phyloP scores from a whole-genome alignment of 2,113 vertebrate species.

The Mesembrinibis cayennensis region DNA sequence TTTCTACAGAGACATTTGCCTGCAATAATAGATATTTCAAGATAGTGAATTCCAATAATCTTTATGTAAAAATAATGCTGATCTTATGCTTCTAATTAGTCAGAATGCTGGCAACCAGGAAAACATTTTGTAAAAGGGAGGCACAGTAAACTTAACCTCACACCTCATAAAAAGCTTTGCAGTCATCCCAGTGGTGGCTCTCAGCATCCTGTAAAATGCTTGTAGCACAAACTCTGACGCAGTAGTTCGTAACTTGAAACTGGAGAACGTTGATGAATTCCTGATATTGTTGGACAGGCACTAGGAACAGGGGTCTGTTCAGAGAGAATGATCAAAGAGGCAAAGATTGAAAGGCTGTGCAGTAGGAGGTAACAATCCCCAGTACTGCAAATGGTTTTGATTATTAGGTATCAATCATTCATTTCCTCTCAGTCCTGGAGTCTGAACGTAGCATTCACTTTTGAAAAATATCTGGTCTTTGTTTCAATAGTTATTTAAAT shows the following conservation, averaged over 20 bases:
- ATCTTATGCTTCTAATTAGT: conserved; percentile 68
- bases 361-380: conserved; percentile 66
- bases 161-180: conserved; percentile 95
- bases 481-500: conserved; percentile 70
- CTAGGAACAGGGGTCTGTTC: conserved; percentile 83
- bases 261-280: conserved; percentile 81
- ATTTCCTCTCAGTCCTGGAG: conserved; percentile 61
- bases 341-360: conserved; percentile 71
- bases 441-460: conserved; percentile 42
- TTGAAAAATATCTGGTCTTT: conserved; percentile 52
- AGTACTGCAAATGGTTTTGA: conserved; percentile 79
- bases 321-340: conserved; percentile 75
- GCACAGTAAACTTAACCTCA: conserved; percentile 68
- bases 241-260: conserved; percentile 88
- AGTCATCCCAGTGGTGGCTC: conserved; percentile 92
- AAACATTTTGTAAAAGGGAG: conserved; percentile 64
- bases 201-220: conserved; percentile 93
- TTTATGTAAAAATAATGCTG: conserved; percentile 30
- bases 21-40: conserved; percentile 39
- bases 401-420: conserved; percentile 85
- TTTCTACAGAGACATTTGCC: conserved; percentile 17
- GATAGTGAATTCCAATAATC: conserved; percentile 61
- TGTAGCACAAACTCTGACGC: conserved; percentile 85
- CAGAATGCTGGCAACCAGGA: conserved; percentile 59
- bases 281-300: conserved; percentile 86